phyloP scores from a whole-genome alignment of 2,888 invertebrate genomes.

The Philhelius pedissequus region DNA sequence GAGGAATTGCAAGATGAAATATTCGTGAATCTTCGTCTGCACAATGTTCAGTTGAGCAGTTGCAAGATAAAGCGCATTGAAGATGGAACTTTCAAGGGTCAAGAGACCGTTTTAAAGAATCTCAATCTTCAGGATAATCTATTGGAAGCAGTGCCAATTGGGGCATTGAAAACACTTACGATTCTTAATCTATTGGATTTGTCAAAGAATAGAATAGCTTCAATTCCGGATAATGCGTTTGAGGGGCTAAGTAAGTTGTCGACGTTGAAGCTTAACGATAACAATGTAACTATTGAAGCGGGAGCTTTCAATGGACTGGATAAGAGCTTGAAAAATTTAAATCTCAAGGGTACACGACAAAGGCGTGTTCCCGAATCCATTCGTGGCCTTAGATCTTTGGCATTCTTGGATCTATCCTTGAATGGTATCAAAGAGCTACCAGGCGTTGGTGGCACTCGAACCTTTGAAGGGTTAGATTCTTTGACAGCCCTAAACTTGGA shows the following conservation, averaged over 20 bases:
- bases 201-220: constrained; percentile 88
- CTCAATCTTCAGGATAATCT: constrained; percentile 92
- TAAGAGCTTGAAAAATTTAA: constrained; percentile 90
- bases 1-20: constrained; percentile 84
- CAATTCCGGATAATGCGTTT: constrained; percentile 88
- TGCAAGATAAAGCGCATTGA: constrained; percentile 87
- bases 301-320: constrained; percentile 90
- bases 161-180: constrained; percentile 84
- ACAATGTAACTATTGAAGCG: constrained; percentile 87
- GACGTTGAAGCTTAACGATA: constrained; percentile 92
- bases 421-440: constrained; percentile 91
- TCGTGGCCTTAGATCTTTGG: constrained; percentile 87
- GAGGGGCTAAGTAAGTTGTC: constrained; percentile 85
- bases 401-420: constrained; percentile 93
- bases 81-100: constrained; percentile 88
- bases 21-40: constrained; percentile 85
- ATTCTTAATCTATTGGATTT: constrained; percentile 90
- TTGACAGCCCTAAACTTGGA: constrained; percentile 91
- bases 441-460: constrained; percentile 83
- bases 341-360: constrained; percentile 92
- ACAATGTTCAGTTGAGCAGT: constrained; percentile 91
- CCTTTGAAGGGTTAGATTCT: constrained; percentile 88
- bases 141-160: constrained; percentile 87
- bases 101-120: constrained; percentile 89
- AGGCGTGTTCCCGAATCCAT: constrained; percentile 89